phyloP scores from a whole-genome alignment of 2,797 vertebrate species.

The Sus cebifrons region DNA sequence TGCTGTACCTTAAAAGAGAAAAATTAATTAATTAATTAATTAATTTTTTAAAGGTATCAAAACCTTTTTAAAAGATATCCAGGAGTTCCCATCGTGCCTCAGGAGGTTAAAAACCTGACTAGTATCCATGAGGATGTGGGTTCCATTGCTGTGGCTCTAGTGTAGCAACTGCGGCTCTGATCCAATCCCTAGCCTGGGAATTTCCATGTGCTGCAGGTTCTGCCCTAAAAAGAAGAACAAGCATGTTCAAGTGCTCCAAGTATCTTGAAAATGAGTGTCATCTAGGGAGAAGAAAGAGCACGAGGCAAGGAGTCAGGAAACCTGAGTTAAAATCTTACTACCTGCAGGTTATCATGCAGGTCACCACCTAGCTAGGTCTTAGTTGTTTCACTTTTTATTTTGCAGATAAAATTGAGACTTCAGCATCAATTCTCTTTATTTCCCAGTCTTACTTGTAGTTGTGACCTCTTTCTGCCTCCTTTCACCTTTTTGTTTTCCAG shows the following conservation, averaged over 20 bases:
- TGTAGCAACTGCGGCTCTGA: no score
- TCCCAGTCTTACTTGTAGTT: neutral
- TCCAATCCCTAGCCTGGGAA: no score
- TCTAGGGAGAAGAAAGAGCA: neutral
- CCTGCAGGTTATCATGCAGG: neutral
- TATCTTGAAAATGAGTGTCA: neutral
- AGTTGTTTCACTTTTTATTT: neutral
- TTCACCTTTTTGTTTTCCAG: neutral
- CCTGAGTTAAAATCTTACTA: neutral
- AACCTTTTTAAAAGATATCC: neutral
- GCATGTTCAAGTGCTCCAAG: neutral
- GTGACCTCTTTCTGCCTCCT: neutral
- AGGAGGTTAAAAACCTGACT: no score
- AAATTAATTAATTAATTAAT: no score
- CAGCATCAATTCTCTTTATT: neutral
- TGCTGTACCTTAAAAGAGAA: no score
- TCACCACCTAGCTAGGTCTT: neutral
- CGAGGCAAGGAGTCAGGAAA: neutral
- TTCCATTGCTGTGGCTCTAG: no score
- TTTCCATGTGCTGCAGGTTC: no score
- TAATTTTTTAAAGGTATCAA: no score
- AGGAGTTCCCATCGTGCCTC: no score
- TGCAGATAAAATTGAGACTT: constrained; percentile 3
- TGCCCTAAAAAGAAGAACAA: no score
- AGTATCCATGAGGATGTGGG: no score